Base-by-base conservation (phyloP, 2,888 invertebrate genomes). In the Aelia acuminata region DNA sequence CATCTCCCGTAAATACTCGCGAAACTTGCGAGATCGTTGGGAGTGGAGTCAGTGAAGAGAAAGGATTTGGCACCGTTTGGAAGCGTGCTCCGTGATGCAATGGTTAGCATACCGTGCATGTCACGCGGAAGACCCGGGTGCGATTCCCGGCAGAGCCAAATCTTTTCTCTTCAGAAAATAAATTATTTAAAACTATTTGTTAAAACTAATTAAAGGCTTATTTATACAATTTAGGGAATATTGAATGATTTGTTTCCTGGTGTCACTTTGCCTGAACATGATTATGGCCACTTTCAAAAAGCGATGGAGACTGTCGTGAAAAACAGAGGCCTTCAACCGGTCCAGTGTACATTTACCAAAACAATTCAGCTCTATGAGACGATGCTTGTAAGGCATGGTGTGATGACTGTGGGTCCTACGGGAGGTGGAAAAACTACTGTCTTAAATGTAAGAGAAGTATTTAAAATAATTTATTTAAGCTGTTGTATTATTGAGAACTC, bases 391-490 rank as follows among this genome's bases (percentile, higher is more conserved):
- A 94, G 98, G 31, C 97, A 98, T 94, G 98, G 98, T 4, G 97
- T 98, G 1, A 98, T 98, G 97, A 92, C 97, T 90, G 97, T 98
- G 0, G 98, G 98, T 0, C 97, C 97, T 0, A 97, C 97, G 0
- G 97, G 97, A 0, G 96, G 97, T 4, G 98, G 97, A 7, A 98
- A 98, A 92, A 95, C 96, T 0, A 94, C 96, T 0, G 94, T 96
- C 15, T 93, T 97, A 87, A 93, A 94, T 91, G 96, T 96, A 92
- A 92, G 93, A 20, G 35, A 35, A 70, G 20, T 8, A 63, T 53
- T 53, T 91, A 75, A 75, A 47, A 35, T 84, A n/a, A 84, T 35
- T 87, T 7, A 43, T 84, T 20, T 47, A 84, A 22, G n/a, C n/a
- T n/a, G n/a, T n/a, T n/a, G n/a, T n/a, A n/a, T n/a, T n/a, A n/a